Conservation (phyloP, 2,888 invertebrate genomes). For the Phaedon cochleariae region DNA sequence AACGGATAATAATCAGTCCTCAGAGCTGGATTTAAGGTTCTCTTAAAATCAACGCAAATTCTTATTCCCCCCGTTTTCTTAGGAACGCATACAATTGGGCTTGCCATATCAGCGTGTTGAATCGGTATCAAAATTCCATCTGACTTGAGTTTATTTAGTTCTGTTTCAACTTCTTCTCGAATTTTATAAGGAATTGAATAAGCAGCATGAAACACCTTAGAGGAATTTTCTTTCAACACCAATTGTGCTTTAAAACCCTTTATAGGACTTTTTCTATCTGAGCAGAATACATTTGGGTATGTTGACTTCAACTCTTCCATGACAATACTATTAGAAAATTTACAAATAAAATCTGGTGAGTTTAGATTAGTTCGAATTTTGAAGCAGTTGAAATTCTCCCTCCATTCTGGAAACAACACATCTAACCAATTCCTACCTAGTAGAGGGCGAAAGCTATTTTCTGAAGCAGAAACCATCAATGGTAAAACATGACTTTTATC, state of each 20-base stretch:
- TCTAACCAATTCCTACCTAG: no score
- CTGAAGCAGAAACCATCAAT: no score
- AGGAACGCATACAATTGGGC: conserved; percentile 19
- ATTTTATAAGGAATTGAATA: conserved; percentile 1
- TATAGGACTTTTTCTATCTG: conserved; percentile 11
- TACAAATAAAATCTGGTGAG: no score
- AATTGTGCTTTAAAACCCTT: conserved; percentile 18
- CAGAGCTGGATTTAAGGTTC: not conserved
- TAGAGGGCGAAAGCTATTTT: no score
- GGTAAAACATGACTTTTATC: no score
- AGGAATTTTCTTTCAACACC: conserved; percentile 18
- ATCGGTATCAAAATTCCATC: conserved; percentile 17
- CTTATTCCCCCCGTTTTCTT: conserved; percentile 17
- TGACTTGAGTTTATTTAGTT: conserved; percentile 4
- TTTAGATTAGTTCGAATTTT: no score
- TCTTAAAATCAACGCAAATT: conserved; percentile 11
- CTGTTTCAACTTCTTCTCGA: conserved; percentile 7
- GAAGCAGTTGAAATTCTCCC: no score
- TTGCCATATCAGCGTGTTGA: conserved; percentile 14
- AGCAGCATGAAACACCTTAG: not conserved
- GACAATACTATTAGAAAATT: no score
- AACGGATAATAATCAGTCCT: no score
- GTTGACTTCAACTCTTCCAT: conserved; percentile 60
- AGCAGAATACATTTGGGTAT: conserved; percentile 13
- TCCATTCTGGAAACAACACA: no score